These are phyloP conservation scores for Timandra comae DNA, from an alignment of 2,888 invertebrate species.

Conservation along the genomic window DNA sequence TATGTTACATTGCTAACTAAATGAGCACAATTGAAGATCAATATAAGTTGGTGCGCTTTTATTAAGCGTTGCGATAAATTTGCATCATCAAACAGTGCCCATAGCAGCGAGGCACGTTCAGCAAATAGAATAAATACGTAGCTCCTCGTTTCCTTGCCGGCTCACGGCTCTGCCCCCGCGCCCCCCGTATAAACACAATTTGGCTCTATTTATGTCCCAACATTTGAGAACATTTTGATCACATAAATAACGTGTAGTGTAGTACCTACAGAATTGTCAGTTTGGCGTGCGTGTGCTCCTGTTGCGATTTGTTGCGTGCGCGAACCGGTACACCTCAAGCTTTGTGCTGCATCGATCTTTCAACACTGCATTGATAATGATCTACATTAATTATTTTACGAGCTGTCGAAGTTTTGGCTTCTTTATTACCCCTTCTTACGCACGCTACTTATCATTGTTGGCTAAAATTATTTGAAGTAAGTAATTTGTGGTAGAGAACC, in stretches of 20 bases:
- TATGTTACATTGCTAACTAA: constrained; percentile 23
- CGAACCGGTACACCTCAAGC: constrained; percentile 35
- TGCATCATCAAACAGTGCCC: constrained; percentile 70
- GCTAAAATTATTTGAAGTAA: constrained; percentile 24
- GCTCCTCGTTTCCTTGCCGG: constrained; percentile 40
- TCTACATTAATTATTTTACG: constrained; percentile 39
- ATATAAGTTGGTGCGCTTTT: constrained; percentile 60
- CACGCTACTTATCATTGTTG: constrained; percentile 12
- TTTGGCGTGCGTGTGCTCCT: constrained; percentile 27
- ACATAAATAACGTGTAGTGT: constrained; percentile 30
- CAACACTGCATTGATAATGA: constrained; percentile 39
- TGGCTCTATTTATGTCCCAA: constrained; percentile 55
- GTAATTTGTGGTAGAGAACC: constrained; percentile 10
- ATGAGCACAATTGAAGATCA: constrained; percentile 65
- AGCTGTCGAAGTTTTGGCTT: constrained; percentile 29
- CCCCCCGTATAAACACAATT: constrained; percentile 63
- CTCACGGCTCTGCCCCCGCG: constrained; percentile 36
- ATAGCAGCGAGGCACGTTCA: constrained; percentile 66
- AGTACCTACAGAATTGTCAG: constrained; percentile 22
- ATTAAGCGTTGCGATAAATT: constrained; percentile 70
- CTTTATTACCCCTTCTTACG: constrained; percentile 22
- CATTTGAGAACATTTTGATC: constrained; percentile 28
- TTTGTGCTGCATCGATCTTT: constrained; percentile 37
- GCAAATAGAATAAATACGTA: constrained; percentile 72
- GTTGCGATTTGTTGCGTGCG: constrained; percentile 32